Conservation (phyloP, 2,797 vertebrate species). For the Clarias laeviceps region DNA sequence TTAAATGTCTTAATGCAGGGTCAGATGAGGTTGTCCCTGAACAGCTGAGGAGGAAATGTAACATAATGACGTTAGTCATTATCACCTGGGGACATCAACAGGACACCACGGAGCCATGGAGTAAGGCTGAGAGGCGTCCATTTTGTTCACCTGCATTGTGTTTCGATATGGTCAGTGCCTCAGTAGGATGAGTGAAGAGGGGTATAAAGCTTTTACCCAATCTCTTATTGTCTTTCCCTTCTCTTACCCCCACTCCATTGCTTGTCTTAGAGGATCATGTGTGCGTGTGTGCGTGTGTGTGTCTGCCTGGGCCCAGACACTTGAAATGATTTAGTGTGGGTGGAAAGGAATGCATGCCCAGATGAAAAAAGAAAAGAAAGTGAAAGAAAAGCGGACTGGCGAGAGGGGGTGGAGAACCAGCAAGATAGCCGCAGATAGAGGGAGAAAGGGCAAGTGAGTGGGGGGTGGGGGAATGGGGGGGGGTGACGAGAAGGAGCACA, state of each 20-base stretch:
- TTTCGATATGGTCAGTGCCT: constrained; percentile 18
- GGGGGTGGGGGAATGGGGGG: constrained; percentile 59
- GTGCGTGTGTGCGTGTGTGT: constrained; percentile 47
- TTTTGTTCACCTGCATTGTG: constrained; percentile 36
- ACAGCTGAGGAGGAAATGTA: constrained; percentile 3
- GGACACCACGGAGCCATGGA: constrained; percentile 7
- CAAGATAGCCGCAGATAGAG: constrained; percentile 54
- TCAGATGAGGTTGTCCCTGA: constrained; percentile 6
- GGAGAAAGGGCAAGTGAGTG: constrained; percentile 62
- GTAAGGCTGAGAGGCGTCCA: constrained; percentile 8
- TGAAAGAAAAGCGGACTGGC: constrained; percentile 76
- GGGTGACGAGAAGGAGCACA: constrained; percentile 47
- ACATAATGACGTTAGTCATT: constrained; percentile 4
- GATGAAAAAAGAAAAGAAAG: constrained; percentile 77
- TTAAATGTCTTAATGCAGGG: neutral
- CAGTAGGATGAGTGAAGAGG: constrained; percentile 3
- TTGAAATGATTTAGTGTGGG: constrained; percentile 85
- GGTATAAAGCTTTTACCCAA: constrained; percentile 36
- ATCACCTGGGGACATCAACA: constrained; percentile 31
- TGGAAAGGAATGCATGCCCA: constrained; percentile 81
- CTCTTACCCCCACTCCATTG: constrained; percentile 34
- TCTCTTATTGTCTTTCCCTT: constrained; percentile 39
- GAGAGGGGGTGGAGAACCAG: constrained; percentile 49
- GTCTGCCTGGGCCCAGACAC: constrained; percentile 76
- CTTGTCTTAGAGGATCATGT: constrained; percentile 39